Evolutionary conservation across 2,113 vertebrate species (phyloP).

Genomic region (Taurulus bubalis): DNA sequence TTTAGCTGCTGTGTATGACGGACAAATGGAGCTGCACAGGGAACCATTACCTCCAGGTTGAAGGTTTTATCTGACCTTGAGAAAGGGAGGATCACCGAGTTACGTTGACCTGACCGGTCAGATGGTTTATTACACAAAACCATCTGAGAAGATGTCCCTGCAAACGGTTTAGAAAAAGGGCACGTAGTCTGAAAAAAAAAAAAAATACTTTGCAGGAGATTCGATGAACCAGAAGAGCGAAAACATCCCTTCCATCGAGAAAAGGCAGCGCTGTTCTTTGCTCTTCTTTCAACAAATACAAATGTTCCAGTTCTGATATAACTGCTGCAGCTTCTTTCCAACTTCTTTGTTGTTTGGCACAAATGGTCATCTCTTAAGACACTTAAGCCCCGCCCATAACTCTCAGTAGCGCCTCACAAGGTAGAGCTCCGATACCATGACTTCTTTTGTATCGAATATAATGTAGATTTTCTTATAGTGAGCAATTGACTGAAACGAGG

Average conservation of each 20-base stretch:
- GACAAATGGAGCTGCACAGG: constrained; percentile 13
- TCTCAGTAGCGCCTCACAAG: not conserved
- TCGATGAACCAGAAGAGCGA: not conserved
- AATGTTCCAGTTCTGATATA: no score
- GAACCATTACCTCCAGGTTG: constrained; percentile 5
- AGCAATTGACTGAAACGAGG: no score
- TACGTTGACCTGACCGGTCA: not conserved
- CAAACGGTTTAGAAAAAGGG: not conserved
- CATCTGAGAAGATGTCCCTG: not conserved
- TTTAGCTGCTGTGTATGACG: not conserved
- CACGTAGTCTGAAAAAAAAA: not conserved
- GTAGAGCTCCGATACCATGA: not conserved
- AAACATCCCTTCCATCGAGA: not conserved
- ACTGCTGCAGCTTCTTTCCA: no score
- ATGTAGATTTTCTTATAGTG: no score
- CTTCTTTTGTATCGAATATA: not conserved
- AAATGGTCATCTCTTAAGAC: not conserved
- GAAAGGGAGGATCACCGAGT: not conserved
- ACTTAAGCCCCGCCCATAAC: not conserved
- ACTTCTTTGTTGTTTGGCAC: not conserved
- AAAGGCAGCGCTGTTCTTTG: not conserved
- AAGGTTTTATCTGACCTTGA: not conserved
- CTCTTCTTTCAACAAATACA: no score
- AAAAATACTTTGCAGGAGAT: not conserved
- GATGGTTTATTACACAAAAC: not conserved